Evolutionary conservation across 2,888 invertebrate genomes (phyloP).

Genomic region (Leistus spinibarbis): DNA sequence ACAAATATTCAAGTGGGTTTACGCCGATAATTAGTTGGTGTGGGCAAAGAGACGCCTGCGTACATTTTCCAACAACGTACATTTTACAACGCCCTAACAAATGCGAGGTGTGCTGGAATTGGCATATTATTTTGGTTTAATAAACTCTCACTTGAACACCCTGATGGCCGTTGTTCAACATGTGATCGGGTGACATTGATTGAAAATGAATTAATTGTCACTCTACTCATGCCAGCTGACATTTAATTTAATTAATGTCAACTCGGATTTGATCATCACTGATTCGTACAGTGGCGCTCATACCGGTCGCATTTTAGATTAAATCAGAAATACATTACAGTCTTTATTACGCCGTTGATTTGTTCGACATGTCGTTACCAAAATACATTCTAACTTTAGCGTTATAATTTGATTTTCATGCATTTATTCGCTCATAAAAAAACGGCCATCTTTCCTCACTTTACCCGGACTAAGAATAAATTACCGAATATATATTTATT

Average conservation of each 20-base stretch:
- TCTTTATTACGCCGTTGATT: too few species aligned
- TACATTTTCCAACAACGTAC: background rate
- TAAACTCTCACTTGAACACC: background rate
- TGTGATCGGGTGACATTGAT: background rate
- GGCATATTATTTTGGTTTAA: background rate
- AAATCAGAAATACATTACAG: background rate
- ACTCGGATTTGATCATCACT: background rate
- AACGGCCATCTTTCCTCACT: too few species aligned
- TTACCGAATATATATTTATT: too few species aligned
- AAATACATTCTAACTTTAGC: too few species aligned
- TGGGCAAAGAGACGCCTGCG: background rate
- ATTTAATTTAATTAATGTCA: conserved; percentile 16
- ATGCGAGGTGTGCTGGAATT: background rate
- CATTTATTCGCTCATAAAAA: too few species aligned
- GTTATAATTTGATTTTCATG: too few species aligned
- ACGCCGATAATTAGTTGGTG: background rate
- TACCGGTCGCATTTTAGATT: background rate
- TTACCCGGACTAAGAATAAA: too few species aligned
- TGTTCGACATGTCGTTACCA: too few species aligned
- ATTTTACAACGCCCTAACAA: background rate
- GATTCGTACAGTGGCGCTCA: background rate
- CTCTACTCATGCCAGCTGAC: conserved; percentile 12
- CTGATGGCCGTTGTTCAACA: background rate
- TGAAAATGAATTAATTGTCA: background rate
- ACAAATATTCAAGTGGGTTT: background rate